Conservation (phyloP, 2,888 invertebrate genomes). For the Caenorhabditis angaria region DNA sequence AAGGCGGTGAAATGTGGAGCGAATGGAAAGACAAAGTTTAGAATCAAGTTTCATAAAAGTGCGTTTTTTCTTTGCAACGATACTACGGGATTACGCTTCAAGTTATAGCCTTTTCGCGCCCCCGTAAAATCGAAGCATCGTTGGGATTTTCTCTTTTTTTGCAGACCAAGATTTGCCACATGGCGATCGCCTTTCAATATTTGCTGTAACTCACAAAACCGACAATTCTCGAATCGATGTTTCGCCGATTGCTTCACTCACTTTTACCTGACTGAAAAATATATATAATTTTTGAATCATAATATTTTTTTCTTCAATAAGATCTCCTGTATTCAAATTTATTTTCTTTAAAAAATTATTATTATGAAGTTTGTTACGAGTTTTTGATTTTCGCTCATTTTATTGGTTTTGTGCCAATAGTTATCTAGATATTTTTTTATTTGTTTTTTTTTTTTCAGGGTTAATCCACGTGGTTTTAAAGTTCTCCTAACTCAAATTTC, state of each 20-base stretch:
- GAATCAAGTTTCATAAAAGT: conserved; percentile 19
- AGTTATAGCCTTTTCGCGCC: not conserved
- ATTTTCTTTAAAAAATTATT: no score
- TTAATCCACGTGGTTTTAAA: no score
- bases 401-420: no score
- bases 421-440: no score
- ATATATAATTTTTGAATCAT: conserved; percentile 3
- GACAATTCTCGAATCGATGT: not conserved
- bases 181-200: conserved; percentile 9
- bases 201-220: conserved; percentile 4
- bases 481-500: no score
- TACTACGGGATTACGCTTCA: no score
- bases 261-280: not conserved
- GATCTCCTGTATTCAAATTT: no score
- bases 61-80: not conserved
- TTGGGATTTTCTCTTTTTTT: no score
- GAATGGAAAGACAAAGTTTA: conserved; percentile 13
- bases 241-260: not conserved
- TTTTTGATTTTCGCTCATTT: no score
- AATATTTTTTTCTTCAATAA: not conserved
- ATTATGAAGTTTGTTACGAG: no score
- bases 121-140: not conserved
- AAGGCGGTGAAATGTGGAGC: not conserved
- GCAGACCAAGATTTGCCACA: conserved; percentile 7
- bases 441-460: no score